Percentiles rank a stretch among this genome's conserved stretches.
phyloP scores from a whole-genome alignment of 2,113 vertebrate species.

The Todiramphus saurophagus region DNA sequence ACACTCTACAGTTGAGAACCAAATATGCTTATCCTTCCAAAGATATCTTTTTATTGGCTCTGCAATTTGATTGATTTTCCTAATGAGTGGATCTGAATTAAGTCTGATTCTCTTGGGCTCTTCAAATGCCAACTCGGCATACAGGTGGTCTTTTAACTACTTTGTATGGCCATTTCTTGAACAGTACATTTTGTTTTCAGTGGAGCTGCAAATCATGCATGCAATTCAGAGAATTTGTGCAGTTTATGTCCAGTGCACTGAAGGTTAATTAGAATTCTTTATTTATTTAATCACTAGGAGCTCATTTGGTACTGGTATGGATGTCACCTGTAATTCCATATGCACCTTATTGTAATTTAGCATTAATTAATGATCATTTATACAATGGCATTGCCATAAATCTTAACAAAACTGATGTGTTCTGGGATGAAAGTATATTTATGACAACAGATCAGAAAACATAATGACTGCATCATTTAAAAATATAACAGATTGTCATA shows the following conservation, averaged over 20 bases:
- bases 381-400: constrained; percentile 10
- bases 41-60: neutral
- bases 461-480: constrained; percentile 4
- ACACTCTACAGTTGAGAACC: neutral
- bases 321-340: constrained; percentile 64
- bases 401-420: constrained; percentile 12
- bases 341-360: constrained; percentile 50
- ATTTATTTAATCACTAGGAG: constrained; percentile 63
- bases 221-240: neutral
- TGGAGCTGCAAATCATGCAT: neutral
- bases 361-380: constrained; percentile 66
- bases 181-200: neutral
- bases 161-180: neutral
- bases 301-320: constrained; percentile 44
- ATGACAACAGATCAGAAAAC: neutral
- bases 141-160: neutral
- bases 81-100: neutral
- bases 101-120: neutral
- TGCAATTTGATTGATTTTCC: neutral
- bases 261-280: constrained; percentile 65
- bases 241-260: constrained; percentile 25
- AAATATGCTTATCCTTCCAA: neutral
- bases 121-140: neutral
- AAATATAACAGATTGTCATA: neutral
- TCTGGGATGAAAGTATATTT: constrained; percentile 34